Conservation (phyloP, 2,797 vertebrate genomes). For the Sebastes umbrosus region DNA sequence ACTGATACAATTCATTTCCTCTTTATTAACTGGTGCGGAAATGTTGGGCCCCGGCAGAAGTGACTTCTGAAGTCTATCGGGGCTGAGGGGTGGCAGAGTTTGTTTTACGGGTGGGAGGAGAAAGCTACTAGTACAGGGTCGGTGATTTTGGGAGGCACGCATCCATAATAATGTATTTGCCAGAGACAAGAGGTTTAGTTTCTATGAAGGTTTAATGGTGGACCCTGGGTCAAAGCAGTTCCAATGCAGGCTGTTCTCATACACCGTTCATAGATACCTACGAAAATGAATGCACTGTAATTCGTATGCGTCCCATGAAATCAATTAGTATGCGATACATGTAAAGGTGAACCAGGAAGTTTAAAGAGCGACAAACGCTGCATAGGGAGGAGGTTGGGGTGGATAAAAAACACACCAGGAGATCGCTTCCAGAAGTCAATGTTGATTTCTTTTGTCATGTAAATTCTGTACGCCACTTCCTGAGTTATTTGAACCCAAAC, state of each 20-base stretch:
- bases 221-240: slow-evolving; percentile 14
- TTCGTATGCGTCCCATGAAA: neutral
- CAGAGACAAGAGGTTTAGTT: slow-evolving; percentile 10
- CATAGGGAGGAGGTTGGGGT: neutral
- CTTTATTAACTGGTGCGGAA: slow-evolving; percentile 79
- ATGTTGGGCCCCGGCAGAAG: slow-evolving; percentile 62
- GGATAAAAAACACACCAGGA: too few species aligned
- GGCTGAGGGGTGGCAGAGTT: slow-evolving; percentile 59
- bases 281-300: neutral
- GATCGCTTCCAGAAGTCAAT: neutral
- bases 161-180: slow-evolving; percentile 37
- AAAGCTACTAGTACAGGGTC: slow-evolving; percentile 31
- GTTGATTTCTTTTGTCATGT: too few species aligned
- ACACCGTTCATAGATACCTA: neutral
- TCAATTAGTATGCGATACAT: neutral
- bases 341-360: neutral
- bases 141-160: slow-evolving; percentile 40
- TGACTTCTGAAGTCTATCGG: slow-evolving; percentile 61
- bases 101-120: slow-evolving; percentile 65
- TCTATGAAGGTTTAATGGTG: slow-evolving; percentile 27
- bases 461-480: too few species aligned
- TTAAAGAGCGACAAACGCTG: neutral
- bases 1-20: slow-evolving; percentile 79
- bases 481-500: too few species aligned
- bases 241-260: neutral